These are phyloP conservation scores for Argya squamiceps DNA, from an alignment of 2,797 vertebrate species.

Conservation along the genomic window DNA sequence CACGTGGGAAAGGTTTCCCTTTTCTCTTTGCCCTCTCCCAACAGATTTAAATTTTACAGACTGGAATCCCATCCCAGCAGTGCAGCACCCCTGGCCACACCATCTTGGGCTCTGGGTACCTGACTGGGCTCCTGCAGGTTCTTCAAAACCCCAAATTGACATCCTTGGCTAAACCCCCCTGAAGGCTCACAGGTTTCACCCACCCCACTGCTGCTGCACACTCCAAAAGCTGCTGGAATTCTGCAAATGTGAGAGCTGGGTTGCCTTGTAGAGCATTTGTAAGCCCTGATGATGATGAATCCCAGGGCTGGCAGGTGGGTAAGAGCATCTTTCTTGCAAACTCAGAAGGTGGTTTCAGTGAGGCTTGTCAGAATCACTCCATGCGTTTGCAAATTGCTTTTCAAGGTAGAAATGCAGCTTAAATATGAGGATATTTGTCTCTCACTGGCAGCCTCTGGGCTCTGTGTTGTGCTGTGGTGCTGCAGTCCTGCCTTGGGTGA, in stretches of 20 bases:
- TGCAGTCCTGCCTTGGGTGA: neutral
- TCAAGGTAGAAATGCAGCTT: neutral
- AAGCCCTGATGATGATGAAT: neutral
- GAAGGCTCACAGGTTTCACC: neutral
- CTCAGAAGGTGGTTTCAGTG: neutral
- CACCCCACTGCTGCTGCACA: fast-evolving
- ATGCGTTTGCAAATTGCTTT: neutral
- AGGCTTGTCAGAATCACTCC: neutral
- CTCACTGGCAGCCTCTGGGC: neutral
- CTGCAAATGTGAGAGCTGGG: neutral
- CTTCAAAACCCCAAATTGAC: neutral
- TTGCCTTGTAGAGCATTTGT: neutral
- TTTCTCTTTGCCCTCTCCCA: neutral
- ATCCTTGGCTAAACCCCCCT: neutral
- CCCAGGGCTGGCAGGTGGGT: neutral
- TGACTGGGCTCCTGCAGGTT: neutral
- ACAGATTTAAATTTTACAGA: neutral
- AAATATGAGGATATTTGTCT: neutral
- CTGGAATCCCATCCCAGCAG: neutral
- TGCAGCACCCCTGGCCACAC: neutral
- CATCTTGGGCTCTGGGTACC: neutral
- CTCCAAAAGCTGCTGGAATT: fast-evolving
- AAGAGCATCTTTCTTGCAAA: neutral
- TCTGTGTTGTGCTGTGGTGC: neutral
- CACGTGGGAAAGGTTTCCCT: fast-evolving